These are phyloP conservation scores for Ormyrus pomaceus DNA, from an alignment of 2,888 invertebrate genomes.

Conservation along the genomic window DNA sequence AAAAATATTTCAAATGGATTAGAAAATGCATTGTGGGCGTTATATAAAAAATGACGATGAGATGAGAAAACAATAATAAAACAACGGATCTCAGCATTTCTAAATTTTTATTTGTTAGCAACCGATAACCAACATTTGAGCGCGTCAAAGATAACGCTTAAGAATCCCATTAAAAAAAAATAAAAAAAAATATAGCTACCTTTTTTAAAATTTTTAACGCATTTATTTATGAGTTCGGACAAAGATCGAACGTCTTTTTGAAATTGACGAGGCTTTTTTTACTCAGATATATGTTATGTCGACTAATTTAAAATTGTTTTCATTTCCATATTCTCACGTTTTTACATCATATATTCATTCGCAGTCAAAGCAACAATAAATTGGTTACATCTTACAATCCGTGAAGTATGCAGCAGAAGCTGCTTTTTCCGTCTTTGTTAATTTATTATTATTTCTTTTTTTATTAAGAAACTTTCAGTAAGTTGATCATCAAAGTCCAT, in stretches of 20 bases:
- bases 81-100: slow-evolving; percentile 42
- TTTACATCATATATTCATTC: slow-evolving; percentile 36
- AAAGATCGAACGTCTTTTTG: slow-evolving; percentile 56
- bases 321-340: slow-evolving; percentile 1
- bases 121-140: slow-evolving; percentile 36
- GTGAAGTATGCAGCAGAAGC: slow-evolving; percentile 6
- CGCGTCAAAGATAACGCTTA: neutral
- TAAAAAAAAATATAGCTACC: neutral
- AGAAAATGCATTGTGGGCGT: too few species aligned
- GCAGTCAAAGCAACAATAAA: slow-evolving; percentile 44
- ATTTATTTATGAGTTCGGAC: slow-evolving; percentile 51
- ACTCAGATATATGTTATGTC: slow-evolving; percentile 46
- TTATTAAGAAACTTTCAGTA: slow-evolving; percentile 53
- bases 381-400: slow-evolving; percentile 46
- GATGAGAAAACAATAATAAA: slow-evolving; percentile 31
- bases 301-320: slow-evolving; percentile 19
- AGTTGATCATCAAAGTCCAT: slow-evolving; percentile 51
- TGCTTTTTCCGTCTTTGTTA: neutral
- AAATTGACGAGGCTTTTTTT: slow-evolving; percentile 51
- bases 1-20: neutral
- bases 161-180: neutral
- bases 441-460: slow-evolving; percentile 41
- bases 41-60: slow-evolving; percentile 12
- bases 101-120: slow-evolving; percentile 50
- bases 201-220: slow-evolving; percentile 28